Conservation (phyloP, 2,797 vertebrate genomes). For the Poeciliopsis presidionis region DNA sequence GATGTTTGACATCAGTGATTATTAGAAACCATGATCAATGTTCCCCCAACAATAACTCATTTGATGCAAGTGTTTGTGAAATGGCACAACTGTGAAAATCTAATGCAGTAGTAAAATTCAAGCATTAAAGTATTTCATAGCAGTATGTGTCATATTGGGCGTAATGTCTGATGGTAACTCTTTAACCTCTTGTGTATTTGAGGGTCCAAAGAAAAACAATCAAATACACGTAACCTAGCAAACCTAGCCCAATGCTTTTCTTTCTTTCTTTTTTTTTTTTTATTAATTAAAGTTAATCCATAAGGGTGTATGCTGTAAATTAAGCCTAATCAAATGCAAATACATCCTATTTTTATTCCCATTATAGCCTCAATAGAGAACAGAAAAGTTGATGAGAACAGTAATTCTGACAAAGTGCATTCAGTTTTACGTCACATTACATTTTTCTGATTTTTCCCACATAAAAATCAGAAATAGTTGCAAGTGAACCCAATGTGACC, state of each 20-base stretch:
- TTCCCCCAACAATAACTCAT: not conserved
- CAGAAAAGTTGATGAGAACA: not conserved
- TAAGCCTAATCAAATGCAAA: not conserved
- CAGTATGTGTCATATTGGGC: not conserved
- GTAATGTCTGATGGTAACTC: not conserved
- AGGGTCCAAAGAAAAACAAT: not conserved
- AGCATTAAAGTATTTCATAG: not conserved
- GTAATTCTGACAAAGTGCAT: conserved; percentile 17
- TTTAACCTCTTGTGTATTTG: not conserved
- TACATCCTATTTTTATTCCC: not conserved
- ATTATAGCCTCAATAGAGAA: not conserved
- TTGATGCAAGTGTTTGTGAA: not conserved
- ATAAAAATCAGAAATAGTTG: conserved; percentile 31
- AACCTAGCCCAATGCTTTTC: not conserved
- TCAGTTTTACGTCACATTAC: conserved; percentile 23
- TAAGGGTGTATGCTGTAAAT: not conserved
- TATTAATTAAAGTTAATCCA: not conserved
- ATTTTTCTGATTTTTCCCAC: conserved; percentile 33
- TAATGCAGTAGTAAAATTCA: not conserved
- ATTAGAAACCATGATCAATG: not conserved
- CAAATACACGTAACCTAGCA: not conserved
- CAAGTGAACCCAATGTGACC: conserved; percentile 62
- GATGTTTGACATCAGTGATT: not conserved
- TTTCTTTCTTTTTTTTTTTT: not conserved
- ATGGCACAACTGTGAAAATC: not conserved